Evolutionary conservation across 2,113 vertebrate species (phyloP).

Genomic region (Anarhynchus alexandrinus): DNA sequence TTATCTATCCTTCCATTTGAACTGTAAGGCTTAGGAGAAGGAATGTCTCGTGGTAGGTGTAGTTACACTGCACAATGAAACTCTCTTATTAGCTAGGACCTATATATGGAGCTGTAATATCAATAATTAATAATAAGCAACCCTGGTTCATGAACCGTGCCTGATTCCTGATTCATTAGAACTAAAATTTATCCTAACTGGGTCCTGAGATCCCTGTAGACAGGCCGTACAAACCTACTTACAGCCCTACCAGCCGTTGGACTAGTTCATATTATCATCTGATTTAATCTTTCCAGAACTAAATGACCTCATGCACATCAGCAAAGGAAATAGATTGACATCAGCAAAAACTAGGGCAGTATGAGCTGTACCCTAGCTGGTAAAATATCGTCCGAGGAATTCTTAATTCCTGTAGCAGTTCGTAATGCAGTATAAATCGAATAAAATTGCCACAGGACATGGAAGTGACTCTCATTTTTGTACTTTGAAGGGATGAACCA

Average conservation of each 20-base stretch:
- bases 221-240: not conserved
- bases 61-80: not conserved
- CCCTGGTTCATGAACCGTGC: not conserved
- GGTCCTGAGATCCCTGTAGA: not conserved
- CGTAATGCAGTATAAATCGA: not conserved
- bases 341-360: constrained; percentile 13
- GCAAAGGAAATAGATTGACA: constrained; percentile 7
- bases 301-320: not conserved
- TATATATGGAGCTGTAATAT: not conserved
- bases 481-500: not conserved
- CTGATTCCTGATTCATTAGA: not conserved
- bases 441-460: not conserved
- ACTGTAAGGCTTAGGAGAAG: not conserved
- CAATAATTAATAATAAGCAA: constrained; percentile 8
- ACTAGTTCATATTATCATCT: not conserved
- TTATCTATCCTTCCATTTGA: not conserved
- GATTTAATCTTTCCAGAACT: constrained; percentile 9
- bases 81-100: not conserved
- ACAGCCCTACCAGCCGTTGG: not conserved
- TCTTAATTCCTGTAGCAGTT: not conserved
- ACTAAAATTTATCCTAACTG: not conserved
- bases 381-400: not conserved
- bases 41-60: not conserved
- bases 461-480: not conserved
- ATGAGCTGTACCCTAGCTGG: not conserved